These are phyloP conservation scores for Cosmia trapezina DNA, from an alignment of 2,888 invertebrate species.

Conservation along the genomic window DNA sequence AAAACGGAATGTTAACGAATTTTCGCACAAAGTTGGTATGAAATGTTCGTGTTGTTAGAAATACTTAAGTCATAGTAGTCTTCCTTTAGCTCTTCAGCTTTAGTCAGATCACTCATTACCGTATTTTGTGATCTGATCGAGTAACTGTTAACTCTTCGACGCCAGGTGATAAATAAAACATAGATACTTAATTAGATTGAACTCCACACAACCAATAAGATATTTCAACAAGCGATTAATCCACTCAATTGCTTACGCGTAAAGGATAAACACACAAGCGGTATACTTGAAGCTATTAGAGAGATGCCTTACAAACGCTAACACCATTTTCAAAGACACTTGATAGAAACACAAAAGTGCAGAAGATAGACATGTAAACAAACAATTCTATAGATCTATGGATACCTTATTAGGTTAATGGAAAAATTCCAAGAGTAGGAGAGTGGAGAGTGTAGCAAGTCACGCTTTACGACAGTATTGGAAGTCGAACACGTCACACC, in stretches of 20 bases:
- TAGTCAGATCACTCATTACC: neutral
- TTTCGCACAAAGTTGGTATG: conserved; percentile 24
- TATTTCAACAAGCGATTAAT: conserved; percentile 33
- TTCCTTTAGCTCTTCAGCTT: conserved; percentile 20
- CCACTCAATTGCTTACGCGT: conserved; percentile 4
- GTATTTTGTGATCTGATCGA: neutral
- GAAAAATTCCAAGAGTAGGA: conserved; percentile 49
- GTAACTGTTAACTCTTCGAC: conserved; percentile 5
- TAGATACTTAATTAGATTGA: neutral
- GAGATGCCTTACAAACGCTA: conserved; percentile 50
- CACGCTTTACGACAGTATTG: conserved; percentile 65
- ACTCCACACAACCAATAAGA: neutral
- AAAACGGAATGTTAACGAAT: conserved; percentile 39
- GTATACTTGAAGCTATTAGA: conserved; percentile 35
- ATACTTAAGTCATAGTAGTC: conserved; percentile 9
- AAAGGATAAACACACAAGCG: conserved; percentile 21
- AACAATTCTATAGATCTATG: conserved; percentile 27
- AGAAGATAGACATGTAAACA: conserved; percentile 34
- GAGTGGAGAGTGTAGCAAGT: conserved; percentile 58
- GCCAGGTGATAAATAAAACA: conserved; percentile 14
- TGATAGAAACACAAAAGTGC: conserved; percentile 42
- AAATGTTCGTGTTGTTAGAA: conserved; percentile 12
- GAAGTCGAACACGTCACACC: conserved; percentile 67
- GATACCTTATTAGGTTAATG: conserved; percentile 41
- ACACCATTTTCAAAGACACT: conserved; percentile 39